Percentiles rank a stretch among this genome's conserved stretches.
Evolutionary conservation across 1,140 invertebrate species (phyloP).

Genomic region (Dendrolimus punctatus): DNA sequence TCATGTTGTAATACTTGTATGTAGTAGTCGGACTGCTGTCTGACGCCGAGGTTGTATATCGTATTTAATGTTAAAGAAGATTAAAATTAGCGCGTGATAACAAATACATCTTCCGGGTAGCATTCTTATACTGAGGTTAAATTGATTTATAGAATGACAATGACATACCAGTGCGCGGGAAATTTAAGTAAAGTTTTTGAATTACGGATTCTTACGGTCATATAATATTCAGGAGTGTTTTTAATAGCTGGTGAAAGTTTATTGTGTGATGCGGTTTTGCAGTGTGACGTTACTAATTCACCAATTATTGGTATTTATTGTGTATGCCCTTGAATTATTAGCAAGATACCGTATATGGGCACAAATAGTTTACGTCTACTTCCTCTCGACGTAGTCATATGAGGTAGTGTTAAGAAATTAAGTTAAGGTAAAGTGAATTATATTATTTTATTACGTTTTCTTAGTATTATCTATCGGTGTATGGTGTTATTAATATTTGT

Average conservation of each 20-base stretch:
- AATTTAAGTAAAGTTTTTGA: constrained; percentile 31
- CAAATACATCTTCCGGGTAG: constrained; percentile 6
- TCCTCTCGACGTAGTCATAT: no score
- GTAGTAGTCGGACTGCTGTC: constrained; percentile 2
- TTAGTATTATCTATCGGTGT: no score
- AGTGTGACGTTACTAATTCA: constrained; percentile 31
- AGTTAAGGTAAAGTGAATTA: no score
- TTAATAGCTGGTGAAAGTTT: constrained; percentile 48
- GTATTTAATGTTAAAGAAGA: neutral
- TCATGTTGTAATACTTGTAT: neutral
- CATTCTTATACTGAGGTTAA: constrained; percentile 1
- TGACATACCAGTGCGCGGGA: constrained; percentile 47
- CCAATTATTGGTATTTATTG: constrained; percentile 6
- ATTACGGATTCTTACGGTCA: constrained; percentile 10
- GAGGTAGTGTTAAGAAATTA: no score
- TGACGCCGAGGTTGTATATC: neutral
- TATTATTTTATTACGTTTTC: no score
- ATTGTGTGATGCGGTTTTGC: constrained; percentile 26
- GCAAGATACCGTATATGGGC: constrained; percentile 46
- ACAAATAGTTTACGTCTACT: constrained; percentile 6
- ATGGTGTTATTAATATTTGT: no score
- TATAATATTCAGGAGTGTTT: constrained; percentile 7
- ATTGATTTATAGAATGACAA: constrained; percentile 30
- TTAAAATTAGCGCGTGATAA: constrained; percentile 16
- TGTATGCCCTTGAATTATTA: constrained; percentile 41